A percentile compares a stretch with the other conserved stretches of the same genome.
phyloP scores from a whole-genome alignment of 2,888 invertebrate genomes.

The Baccha elongata region DNA sequence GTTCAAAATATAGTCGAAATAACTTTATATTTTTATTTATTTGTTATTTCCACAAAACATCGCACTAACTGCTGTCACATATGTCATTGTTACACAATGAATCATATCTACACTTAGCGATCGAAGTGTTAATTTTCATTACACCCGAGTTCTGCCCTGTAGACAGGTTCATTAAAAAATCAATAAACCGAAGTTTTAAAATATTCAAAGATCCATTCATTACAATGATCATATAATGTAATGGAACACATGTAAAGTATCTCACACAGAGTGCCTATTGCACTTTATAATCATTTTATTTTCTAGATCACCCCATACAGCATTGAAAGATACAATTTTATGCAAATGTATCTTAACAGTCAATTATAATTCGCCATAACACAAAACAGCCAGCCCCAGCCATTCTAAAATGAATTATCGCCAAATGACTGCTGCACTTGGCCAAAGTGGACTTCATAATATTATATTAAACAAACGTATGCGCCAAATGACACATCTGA shows the following conservation, averaged over 20 bases:
- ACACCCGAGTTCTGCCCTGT: conserved; percentile 7
- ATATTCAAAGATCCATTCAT: conserved; percentile 64
- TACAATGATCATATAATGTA: conserved; percentile 35
- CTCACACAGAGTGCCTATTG: conserved; percentile 30
- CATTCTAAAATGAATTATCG: conserved; percentile 59
- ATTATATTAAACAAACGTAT: conserved; percentile 34
- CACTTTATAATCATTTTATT: not conserved
- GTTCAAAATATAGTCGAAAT: too few relatives aligned
- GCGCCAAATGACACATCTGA: conserved; percentile 20
- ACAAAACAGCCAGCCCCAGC: conserved; percentile 15
- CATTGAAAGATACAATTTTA: conserved; percentile 27
- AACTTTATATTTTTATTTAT: conserved; percentile 8
- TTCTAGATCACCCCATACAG: conserved; percentile 16
- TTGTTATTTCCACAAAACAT: conserved; percentile 18
- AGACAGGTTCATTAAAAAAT: conserved; percentile 29
- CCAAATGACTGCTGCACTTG: conserved; percentile 44
- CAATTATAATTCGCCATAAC: conserved; percentile 54
- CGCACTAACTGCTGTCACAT: conserved; percentile 13
- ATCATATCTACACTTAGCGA: conserved; percentile 5
- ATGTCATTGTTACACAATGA: conserved; percentile 22
- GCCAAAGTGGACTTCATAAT: conserved; percentile 39
- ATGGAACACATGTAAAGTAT: conserved; percentile 40
- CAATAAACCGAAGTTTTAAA: conserved; percentile 44
- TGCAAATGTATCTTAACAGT: conserved; percentile 60
- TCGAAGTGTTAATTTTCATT: conserved; percentile 27